phyloP scores from a whole-genome alignment of 1,140 invertebrate species.

The Acyrthosiphon pisum region DNA sequence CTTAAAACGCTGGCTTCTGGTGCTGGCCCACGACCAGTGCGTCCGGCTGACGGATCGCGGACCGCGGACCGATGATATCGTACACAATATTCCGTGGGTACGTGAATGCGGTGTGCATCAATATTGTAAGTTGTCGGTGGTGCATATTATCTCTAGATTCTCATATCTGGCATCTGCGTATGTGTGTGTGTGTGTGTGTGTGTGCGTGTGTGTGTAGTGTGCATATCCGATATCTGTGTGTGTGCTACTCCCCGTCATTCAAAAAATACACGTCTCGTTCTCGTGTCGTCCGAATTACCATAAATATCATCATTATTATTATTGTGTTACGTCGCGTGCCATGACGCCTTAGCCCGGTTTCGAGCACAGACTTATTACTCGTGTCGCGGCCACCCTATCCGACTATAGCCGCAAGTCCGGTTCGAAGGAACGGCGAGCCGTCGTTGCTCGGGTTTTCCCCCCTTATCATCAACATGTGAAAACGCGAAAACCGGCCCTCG shows the following conservation, averaged over 20 bases:
- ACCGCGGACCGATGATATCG: not conserved
- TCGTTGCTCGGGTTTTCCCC: not conserved
- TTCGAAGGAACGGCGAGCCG: not conserved
- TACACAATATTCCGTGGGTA: not conserved
- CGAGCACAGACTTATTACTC: not conserved
- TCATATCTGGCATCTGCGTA: not conserved
- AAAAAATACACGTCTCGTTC: constrained; percentile 1
- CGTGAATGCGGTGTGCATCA: not conserved
- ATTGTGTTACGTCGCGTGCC: not conserved
- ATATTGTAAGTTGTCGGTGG: constrained; percentile 3
- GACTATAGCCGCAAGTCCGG: not conserved
- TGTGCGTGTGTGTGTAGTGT: not conserved
- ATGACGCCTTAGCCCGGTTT: not conserved
- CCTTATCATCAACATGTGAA: constrained; percentile 47
- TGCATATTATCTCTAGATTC: not conserved
- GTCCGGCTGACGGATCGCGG: not conserved
- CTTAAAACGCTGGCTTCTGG: not conserved
- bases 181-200: not conserved
- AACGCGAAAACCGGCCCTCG: constrained; percentile 39
- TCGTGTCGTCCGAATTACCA: constrained; percentile 38
- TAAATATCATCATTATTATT: not conserved
- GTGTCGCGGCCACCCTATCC: not conserved
- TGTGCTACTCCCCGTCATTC: constrained; percentile 13
- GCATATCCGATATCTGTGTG: constrained; percentile 12
- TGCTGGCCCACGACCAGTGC: not conserved